Evolutionary conservation across 2,797 vertebrate genomes (phyloP), one percentile per base, ranked within the genome.

Genomic region (Pristis pectinata): DNA sequence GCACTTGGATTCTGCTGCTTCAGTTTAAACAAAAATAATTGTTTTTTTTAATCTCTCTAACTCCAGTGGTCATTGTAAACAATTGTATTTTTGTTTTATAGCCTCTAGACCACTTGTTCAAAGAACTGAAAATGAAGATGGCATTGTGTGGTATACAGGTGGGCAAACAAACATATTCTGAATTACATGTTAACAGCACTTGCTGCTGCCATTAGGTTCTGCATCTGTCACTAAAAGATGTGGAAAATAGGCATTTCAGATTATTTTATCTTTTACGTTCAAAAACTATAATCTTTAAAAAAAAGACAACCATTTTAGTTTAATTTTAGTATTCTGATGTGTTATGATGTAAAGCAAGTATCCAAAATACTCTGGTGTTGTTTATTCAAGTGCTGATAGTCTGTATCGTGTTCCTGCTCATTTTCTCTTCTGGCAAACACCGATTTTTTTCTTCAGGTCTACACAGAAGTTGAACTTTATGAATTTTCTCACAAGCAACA

Each of bases 1-100:
- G 95, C 95, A 95, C 94, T 96, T 96, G 96, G 95, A 95, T 95
- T 59, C 37, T 79, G 77, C 59, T 94, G 10, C 44, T 74, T 76
- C 44, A 15, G 6, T 19, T 93, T 72, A 53, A 74, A 93, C 49
- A 70, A 70, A 56, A 61, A 27, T 70, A 27, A 49, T 34, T 15
- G 22, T 27, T n/a, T 70, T 30, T 44, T 74, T 49, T 67, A 44
- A 94, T 49, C 53, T 94, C 41, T 93, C 92, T n/a, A 74, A 94
- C 9, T 53, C 24, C 0, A 19, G 13, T 49, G 13, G 24, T 53
- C 92, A 44, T 76, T 94, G 67, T 74, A 76, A 94, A 94, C 70
- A 41, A 72, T 49, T 94, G 44, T 74, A 76, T 72, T 74, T 94
- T 94, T 94, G 24, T 94, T 94, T 74, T 94, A 94, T 94, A 94